phyloP scores from a whole-genome alignment of 2,888 invertebrate genomes.

The Apeira syringaria region DNA sequence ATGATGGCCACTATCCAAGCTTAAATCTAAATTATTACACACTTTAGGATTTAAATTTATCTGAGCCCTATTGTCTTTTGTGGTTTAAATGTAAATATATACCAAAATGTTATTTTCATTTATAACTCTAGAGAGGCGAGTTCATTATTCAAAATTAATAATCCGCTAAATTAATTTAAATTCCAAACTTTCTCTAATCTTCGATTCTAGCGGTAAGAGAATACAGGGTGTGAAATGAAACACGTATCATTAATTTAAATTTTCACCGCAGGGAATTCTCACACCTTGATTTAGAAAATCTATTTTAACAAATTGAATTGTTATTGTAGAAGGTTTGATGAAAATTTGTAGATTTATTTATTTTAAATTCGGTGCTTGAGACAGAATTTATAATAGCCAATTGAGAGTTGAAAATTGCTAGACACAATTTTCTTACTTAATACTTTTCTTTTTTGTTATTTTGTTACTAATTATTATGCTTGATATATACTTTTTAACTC shows the following conservation, averaged over 20 bases:
- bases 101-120: constrained; percentile 18
- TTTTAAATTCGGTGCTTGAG: no score
- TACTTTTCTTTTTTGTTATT: no score
- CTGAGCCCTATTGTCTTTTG: constrained; percentile 26
- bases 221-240: constrained; percentile 54
- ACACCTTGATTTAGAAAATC: constrained; percentile 10
- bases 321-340: no score
- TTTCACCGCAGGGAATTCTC: constrained; percentile 26
- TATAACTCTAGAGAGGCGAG: constrained; percentile 20
- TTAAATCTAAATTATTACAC: constrained; percentile 32
- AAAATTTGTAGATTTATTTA: no score
- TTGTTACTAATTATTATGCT: no score
- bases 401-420: no score
- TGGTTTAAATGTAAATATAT: constrained; percentile 20
- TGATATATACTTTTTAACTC: no score
- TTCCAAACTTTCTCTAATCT: constrained; percentile 67
- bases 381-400: no score
- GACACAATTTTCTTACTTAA: no score
- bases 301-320: no score
- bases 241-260: constrained; percentile 18
- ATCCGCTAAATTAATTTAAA: constrained; percentile 78
- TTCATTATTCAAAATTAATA: constrained; percentile 79
- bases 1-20: constrained; percentile 24
- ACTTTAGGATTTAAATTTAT: constrained; percentile 24
- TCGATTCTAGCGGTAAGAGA: constrained; percentile 51